Evolutionary conservation across 2,113 vertebrate genomes (phyloP), one percentile per base, ranked within the genome.

Genomic region (Uria lomvia): DNA sequence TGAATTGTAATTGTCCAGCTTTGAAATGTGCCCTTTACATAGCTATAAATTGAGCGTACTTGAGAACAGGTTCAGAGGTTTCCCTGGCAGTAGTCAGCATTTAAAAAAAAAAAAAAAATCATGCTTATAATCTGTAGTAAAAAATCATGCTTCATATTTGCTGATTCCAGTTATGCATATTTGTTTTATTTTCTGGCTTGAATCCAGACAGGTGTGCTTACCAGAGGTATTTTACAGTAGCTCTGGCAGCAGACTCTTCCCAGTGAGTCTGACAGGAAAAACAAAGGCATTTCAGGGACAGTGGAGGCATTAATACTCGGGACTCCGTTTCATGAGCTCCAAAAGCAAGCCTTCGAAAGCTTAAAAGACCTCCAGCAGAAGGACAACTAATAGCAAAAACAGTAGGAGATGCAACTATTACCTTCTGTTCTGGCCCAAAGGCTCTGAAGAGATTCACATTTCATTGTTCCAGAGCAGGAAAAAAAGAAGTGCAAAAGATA

Each of bases 371-470:
- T 95, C 71, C 62, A 92, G 43, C 62, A 75, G 59, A 30, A 94
- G 58, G 55, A 71, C n/a, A 90, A 47, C 47, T 93, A 92, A 72
- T 53, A 55, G 78, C 19, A 87, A 92, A 91, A 94, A 30, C 81
- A 90, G 87, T 77, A 77, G 82, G 82, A 93, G 19, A 95, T 18
- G 4, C 30, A 78, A 38, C 71, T 74, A n/a, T 60, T 92, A 75
- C 62, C 36, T 93, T 93, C 75, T 94, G 62, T 81, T 90, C 91
- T 94, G 67, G 23, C 75, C 38, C 85, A 90, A 77, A 84, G 47
- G 27, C 87, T 90, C 81, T 58, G 42, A 93, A 88, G 52, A 83
- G 50, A 66, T 93, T 90, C 75, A 71, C 36, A 58, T 76, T 71
- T 90, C 47, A 21, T 49, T 92, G 85, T 92, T 93, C 47, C 77